Evolutionary conservation across 2,113 vertebrate species (phyloP).

Genomic region (Myotis davidii): DNA sequence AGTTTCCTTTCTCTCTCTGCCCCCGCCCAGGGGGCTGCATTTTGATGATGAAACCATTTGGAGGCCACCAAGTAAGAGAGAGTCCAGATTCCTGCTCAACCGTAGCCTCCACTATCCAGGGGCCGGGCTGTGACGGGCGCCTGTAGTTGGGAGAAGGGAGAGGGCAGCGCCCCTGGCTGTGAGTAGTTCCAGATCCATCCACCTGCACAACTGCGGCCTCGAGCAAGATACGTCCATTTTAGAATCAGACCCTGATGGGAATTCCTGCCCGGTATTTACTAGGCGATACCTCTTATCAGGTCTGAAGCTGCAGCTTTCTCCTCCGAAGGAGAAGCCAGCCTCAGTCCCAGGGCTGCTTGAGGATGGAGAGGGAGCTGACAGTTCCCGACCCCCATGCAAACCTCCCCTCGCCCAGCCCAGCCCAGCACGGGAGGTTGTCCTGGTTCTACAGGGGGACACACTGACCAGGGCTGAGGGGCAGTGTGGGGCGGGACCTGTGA

Average conservation of each 20-base stretch:
- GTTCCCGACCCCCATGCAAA: background rate
- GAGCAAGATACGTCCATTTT: background rate
- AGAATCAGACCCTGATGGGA: background rate
- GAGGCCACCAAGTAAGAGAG: background rate
- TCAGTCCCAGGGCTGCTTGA: background rate
- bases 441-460: background rate
- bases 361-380: background rate
- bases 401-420: background rate
- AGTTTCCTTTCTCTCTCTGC: background rate
- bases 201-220: background rate
- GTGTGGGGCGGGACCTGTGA: background rate
- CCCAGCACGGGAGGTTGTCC: background rate
- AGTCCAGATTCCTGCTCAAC: background rate
- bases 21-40: background rate
- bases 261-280: constrained; percentile 56
- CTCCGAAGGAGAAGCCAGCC: background rate
- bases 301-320: background rate
- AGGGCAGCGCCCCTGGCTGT: background rate
- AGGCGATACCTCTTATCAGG: background rate
- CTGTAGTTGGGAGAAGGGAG: background rate
- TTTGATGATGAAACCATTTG: background rate
- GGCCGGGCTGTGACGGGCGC: too few relatives aligned
- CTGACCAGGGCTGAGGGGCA: background rate
- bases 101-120: background rate
- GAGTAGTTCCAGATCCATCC: background rate